Base-by-base conservation (phyloP, 1,140 invertebrate genomes). In the Holcopasites calliopsidis region DNA sequence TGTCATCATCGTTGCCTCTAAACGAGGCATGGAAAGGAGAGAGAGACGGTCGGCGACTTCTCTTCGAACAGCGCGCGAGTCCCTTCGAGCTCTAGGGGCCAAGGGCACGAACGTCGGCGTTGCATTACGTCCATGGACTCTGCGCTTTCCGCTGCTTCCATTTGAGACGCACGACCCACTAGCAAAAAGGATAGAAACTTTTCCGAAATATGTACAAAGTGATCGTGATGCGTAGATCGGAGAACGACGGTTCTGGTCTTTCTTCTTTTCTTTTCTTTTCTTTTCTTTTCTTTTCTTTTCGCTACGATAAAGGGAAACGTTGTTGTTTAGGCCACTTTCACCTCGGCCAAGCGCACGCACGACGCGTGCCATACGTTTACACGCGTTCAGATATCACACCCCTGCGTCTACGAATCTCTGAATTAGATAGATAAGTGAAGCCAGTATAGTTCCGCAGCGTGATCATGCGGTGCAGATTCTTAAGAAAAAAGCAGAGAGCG, bases 371-470 rank as follows among this genome's bases (percentile, higher is more conserved):
- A 75, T 44, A 38, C 26, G n/a, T 42, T 40, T 38, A 33, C n/a
- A 60, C 33, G 26, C 38, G 66, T 47, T 49, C 50, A 76, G 7
- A 61, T 28, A 73, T 31, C 55, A 44, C 26, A 72, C 71, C 76
- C 58, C 49, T 65, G 76, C 62, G 61, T 74, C 61, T 65, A 70
- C 64, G 58, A 85, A 85, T 86, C 85, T 81, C 69, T 85, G 82
- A 84, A 87, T 88, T 88, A 89, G 81, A 86, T 89, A 76, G 80
- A 64, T 89, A 87, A 87, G 82, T 84, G 85, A 87, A 88, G 86
- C 88, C 87, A 88, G 88, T 88, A 89, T 80, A 88, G 85, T 87
- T 84, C 84, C 84, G 83, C 80, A 81, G 84, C 83, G 86, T 85
- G 82, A 86, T 68, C 83, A 79, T 85, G 76, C 81, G 74, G n/a